Evolutionary conservation across 2,888 invertebrate species (phyloP), one percentile per base, ranked within the genome.

Genomic region (Hyles lineata): DNA sequence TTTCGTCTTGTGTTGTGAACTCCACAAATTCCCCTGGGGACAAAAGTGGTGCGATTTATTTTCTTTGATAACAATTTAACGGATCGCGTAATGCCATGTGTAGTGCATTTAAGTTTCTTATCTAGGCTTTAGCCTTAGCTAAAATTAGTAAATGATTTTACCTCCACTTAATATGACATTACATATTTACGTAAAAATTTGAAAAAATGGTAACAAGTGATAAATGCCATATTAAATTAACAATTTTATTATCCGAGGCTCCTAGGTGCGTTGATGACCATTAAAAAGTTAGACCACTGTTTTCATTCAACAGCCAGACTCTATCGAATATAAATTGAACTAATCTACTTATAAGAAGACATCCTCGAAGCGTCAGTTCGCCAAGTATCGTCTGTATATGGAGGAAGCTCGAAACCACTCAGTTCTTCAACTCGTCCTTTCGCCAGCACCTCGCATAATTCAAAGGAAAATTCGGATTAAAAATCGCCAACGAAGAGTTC

Each of bases 401-500:
- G 9, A 50, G 15, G 15, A 67, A 67, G 43, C 50, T 21, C 52
- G 17, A 71, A 62, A 71, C 32, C 52, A 21, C 58, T 74, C 69
- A 67, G 74, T 76, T 74, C 69, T 73, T 58, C 77, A 73, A 70
- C 74, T 75, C 69, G 75, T 76, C 59, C 70, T 60, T 43, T 63
- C 62, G 70, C 79, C 83, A 79, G 82, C 85, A 85, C 82, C 79
- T 79, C 78, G 77, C 80, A 89, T 89, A 90, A 87, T 86, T 90
- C 87, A 88, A 86, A 89, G 85, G 85, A 87, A 86, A 87, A 83
- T 86, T 84, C 75, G 82, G 83, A 88, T 88, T 88, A 88, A 89
- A 88, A 88, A 86, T 87, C 85, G 84, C 82, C 85, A 83, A 80
- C 75, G 77, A 78, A 81, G 80, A 80, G 79, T 79, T 79, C 85